Conservation (phyloP, 2,888 invertebrate species). For the Cosmia trapezina region DNA sequence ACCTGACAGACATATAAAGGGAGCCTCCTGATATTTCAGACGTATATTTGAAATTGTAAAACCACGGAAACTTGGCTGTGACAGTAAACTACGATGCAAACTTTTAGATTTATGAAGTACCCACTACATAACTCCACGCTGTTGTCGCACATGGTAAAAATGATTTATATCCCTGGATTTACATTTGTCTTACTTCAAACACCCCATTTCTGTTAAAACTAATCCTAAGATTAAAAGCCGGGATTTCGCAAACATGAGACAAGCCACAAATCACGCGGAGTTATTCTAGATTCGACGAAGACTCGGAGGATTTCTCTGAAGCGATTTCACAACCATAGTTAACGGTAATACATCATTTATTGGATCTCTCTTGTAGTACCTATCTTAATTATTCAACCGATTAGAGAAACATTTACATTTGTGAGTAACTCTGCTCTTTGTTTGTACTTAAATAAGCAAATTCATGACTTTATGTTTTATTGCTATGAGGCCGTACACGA, state of each 20-base stretch:
- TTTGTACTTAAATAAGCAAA: slow-evolving; percentile 29
- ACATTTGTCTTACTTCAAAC: slow-evolving; percentile 73
- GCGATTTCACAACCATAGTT: slow-evolving; percentile 35
- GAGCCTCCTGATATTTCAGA: slow-evolving; percentile 68
- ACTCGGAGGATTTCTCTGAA: slow-evolving; percentile 42
- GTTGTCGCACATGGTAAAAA: slow-evolving; percentile 73
- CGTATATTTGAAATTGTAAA: slow-evolving; percentile 77
- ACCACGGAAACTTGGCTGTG: slow-evolving; percentile 75
- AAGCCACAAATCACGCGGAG: slow-evolving; percentile 51
- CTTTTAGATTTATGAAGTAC: slow-evolving; percentile 83
- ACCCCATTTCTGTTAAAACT: slow-evolving; percentile 70
- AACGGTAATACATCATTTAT: slow-evolving; percentile 48
- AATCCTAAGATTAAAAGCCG: slow-evolving; percentile 69
- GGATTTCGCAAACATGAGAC: slow-evolving; percentile 61
- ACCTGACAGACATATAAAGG: slow-evolving; percentile 64
- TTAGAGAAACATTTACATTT: slow-evolving; percentile 48
- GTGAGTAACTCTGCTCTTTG: slow-evolving; percentile 38
- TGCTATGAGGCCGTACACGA: no score
- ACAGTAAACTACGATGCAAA: slow-evolving; percentile 79
- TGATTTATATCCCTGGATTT: slow-evolving; percentile 75
- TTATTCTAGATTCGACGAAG: slow-evolving; percentile 40
- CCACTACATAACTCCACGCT: slow-evolving; percentile 66
- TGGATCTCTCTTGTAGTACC: slow-evolving; percentile 36
- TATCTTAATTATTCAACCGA: slow-evolving; percentile 54
- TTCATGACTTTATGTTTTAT: slow-evolving; percentile 28